phyloP scores from a whole-genome alignment of 2,888 invertebrate genomes.

The Norana najaformis region DNA sequence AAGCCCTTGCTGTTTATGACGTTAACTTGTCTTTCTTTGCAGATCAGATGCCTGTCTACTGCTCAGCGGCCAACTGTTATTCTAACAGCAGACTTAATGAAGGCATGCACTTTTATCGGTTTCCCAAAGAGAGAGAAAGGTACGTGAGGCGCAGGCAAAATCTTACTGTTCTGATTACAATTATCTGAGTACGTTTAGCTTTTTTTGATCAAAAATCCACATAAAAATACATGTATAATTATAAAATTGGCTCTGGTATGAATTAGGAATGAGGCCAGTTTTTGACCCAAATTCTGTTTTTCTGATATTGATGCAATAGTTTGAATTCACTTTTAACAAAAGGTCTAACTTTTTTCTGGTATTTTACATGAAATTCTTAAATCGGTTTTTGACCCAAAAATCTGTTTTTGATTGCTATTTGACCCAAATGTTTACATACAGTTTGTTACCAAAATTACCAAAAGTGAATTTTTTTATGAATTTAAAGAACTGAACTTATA shows the following conservation, averaged over 20 bases:
- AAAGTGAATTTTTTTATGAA: too few species aligned
- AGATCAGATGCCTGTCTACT: conserved; percentile 1
- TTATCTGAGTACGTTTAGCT: not conserved
- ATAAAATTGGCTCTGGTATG: not conserved
- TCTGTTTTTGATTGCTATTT: not conserved
- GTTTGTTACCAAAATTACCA: too few species aligned
- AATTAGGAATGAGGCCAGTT: not conserved
- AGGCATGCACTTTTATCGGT: not conserved
- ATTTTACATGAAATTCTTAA: too few species aligned
- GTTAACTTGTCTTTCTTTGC: not conserved
- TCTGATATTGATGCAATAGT: not conserved
- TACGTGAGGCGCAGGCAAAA: not conserved
- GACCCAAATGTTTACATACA: not conserved
- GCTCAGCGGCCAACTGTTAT: not conserved
- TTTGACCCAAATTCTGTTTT: not conserved
- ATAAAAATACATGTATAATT: not conserved
- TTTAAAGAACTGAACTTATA: too few species aligned
- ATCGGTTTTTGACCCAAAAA: too few species aligned
- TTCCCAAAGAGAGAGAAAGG: not conserved
- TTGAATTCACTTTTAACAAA: not conserved
- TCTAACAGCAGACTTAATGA: not conserved
- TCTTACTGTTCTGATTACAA: not conserved
- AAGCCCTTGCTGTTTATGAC: not conserved
- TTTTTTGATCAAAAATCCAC: not conserved
- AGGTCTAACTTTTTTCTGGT: not conserved